Base-by-base conservation (phyloP, 2,113 vertebrate species). In the Channa argus region DNA sequence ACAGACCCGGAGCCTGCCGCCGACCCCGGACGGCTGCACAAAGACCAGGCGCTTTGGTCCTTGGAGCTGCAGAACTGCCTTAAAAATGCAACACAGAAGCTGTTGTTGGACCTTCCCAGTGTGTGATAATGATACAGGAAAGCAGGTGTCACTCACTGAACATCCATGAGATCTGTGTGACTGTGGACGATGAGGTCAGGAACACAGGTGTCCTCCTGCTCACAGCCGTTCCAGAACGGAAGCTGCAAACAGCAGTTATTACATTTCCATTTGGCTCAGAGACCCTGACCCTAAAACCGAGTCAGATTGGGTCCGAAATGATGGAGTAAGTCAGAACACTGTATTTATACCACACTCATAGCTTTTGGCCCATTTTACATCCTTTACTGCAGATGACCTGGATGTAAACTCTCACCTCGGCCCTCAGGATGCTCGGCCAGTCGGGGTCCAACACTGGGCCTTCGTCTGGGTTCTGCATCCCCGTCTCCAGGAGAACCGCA, bases 221-320 rank as follows among this genome's bases (percentile, higher is more conserved):
- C 96, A 89, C 97, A 99, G 6, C 97, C 98, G 0, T 98, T 99
- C 97, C 97, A 99, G 94, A 98, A 99, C 4, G 95, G 95, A 12
- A 99, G 94, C 98, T 99, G 55, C 3, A 72, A 11, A 79, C 11
- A 46, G 7, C 0, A 5, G 34, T 52, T 13, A 36, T 34, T 3
- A 1, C 4, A 14, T 33, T 76, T 36, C 2, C 67, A 10, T 62
- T 38, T 43, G 38, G 24, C 24, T 24, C 24, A 24, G 24, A 24
- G 24, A 24, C 24, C 24, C 24, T 24, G 24, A 24, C 24, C 24
- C 24, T 24, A 24, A 24, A 24, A 24, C 24, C 24, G 24, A 24
- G 24, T 24, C 24, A 24, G 24, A 24, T 24, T 24, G 24, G 24
- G 24, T 24, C 24, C 24, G 24, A 24, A 24, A 24, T 24, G 24